These are phyloP conservation scores for Bovichtus diacanthus DNA, from an alignment of 2,797 vertebrate genomes.

Conservation along the genomic window DNA sequence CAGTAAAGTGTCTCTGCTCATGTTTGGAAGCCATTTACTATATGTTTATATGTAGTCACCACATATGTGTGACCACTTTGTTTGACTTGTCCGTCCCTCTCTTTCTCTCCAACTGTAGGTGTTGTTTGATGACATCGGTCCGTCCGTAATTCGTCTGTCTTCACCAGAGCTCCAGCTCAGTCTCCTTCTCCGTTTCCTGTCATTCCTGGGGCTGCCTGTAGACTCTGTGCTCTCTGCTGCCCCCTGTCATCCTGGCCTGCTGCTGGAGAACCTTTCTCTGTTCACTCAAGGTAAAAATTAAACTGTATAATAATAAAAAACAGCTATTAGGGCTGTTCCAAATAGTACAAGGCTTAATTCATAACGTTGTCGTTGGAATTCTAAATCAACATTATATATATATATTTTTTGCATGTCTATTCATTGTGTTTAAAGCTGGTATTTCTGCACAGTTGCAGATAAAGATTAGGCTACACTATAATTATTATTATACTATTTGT, in stretches of 20 bases:
- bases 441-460: no score
- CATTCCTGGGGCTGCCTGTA: constrained; percentile 92
- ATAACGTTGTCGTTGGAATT: no score
- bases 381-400: no score
- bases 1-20: background rate
- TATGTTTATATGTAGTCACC: background rate
- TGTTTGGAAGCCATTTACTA: background rate
- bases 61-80: background rate
- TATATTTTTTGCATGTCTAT: no score
- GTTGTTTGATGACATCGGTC: constrained; percentile 94
- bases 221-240: constrained; percentile 67
- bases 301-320: background rate
- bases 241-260: constrained; percentile 81
- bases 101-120: constrained; percentile 81
- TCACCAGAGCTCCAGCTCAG: constrained; percentile 83
- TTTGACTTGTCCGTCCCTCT: constrained; percentile 1
- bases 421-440: no score
- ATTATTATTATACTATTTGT: no score
- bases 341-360: no score
- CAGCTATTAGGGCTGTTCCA: no score
- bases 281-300: constrained; percentile 80
- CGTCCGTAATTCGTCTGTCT: constrained; percentile 89
- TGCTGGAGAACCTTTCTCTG: constrained; percentile 89
- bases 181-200: constrained; percentile 89
- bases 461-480: no score